phyloP scores from a whole-genome alignment of 2,888 invertebrate species.

The Maniola hyperantus region DNA sequence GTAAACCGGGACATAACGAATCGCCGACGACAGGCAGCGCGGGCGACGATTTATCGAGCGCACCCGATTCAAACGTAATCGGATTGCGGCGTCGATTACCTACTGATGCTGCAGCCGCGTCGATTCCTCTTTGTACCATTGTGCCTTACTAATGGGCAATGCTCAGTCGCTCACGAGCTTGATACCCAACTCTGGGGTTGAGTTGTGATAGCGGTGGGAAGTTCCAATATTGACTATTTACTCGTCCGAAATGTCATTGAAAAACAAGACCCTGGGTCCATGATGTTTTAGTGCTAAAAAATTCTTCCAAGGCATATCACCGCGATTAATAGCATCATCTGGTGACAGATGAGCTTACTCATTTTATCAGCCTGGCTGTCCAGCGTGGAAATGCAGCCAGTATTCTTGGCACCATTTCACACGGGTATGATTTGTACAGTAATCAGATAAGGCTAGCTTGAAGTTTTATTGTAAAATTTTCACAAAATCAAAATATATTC shows the following conservation, averaged over 20 bases:
- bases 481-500: too few relatives aligned
- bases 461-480: too few relatives aligned
- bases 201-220: background rate
- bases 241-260: background rate
- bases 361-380: too few relatives aligned
- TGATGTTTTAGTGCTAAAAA: too few relatives aligned
- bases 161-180: background rate
- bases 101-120: slow-evolving; percentile 26
- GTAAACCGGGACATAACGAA: slow-evolving; percentile 75
- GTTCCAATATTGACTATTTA: background rate
- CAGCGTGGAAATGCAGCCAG: too few relatives aligned
- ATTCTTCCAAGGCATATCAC: too few relatives aligned
- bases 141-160: slow-evolving; percentile 19
- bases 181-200: background rate
- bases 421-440: too few relatives aligned
- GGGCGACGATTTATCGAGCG: slow-evolving; percentile 70
- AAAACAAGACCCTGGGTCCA: background rate
- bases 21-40: slow-evolving; percentile 69
- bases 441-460: too few relatives aligned
- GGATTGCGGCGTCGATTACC: slow-evolving; percentile 53
- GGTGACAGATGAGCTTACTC: too few relatives aligned
- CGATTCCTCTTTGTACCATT: slow-evolving; percentile 22
- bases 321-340: too few relatives aligned
- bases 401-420: too few relatives aligned
- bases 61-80: slow-evolving; percentile 71